Conservation (phyloP, 1,140 invertebrate genomes). For the Venturia canescens region DNA sequence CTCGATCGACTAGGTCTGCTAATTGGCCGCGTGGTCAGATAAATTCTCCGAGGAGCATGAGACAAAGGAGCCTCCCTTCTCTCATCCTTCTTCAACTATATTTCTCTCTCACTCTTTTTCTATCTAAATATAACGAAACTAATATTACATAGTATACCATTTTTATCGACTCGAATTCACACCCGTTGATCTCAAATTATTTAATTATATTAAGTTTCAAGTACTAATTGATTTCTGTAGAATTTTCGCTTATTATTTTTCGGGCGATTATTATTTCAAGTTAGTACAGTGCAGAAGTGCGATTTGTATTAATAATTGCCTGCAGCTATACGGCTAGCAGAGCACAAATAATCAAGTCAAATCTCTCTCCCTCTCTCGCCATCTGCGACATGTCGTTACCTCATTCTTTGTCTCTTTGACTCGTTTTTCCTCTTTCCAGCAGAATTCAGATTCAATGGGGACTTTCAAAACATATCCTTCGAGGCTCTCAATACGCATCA, state of each 20-base stretch:
- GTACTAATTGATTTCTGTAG: too few relatives aligned
- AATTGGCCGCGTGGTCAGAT: slow-evolving; percentile 31
- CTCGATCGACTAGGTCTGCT: slow-evolving; percentile 40
- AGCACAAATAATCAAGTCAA: too few relatives aligned
- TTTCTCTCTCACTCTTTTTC: not conserved
- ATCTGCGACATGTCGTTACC: not conserved
- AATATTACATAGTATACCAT: too few relatives aligned
- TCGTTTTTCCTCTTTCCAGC: not conserved
- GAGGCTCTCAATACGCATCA: not conserved
- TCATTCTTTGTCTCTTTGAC: not conserved
- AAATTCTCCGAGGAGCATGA: slow-evolving; percentile 14
- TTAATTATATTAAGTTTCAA: too few relatives aligned
- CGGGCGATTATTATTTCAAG: too few relatives aligned
- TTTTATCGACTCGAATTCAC: too few relatives aligned
- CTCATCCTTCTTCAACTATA: not conserved
- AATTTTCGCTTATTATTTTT: too few relatives aligned
- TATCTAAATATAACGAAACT: too few relatives aligned
- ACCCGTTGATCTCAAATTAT: too few relatives aligned
- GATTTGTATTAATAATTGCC: too few relatives aligned
- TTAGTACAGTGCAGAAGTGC: too few relatives aligned
- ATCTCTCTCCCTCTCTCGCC: not conserved
- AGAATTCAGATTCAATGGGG: slow-evolving; percentile 28
- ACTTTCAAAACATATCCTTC: slow-evolving; percentile 23
- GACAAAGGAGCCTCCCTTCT: slow-evolving; percentile 27
- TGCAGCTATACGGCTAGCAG: too few relatives aligned